Evolutionary conservation across 2,113 vertebrate genomes (phyloP).

Genomic region (Synchiropus splendidus): DNA sequence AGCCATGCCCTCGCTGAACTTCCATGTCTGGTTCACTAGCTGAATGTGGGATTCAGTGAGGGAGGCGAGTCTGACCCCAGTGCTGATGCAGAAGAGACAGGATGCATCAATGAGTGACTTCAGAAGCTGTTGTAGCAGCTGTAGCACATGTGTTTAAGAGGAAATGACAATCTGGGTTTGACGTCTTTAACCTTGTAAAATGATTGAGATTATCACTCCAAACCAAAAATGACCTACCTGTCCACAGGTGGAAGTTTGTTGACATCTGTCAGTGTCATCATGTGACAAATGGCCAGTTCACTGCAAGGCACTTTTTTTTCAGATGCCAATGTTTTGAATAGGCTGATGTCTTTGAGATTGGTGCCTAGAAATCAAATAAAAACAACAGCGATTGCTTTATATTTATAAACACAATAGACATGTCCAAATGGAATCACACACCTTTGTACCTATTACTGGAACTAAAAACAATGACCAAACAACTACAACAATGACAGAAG

Average conservation of each 20-base stretch:
- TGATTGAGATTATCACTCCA: no score
- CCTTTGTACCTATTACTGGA: no score
- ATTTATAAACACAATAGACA: no score
- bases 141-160: no score
- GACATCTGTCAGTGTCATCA: constrained; percentile 41
- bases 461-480: no score
- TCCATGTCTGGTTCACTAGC: constrained; percentile 51
- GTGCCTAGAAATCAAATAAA: constrained; percentile 16
- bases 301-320: constrained; percentile 13
- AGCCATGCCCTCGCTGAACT: constrained; percentile 28
- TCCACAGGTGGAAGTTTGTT: constrained; percentile 20
- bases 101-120: no score
- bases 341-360: constrained; percentile 15
- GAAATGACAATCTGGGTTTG: no score
- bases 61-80: constrained; percentile 26
- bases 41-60: constrained; percentile 45
- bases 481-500: no score
- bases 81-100: constrained; percentile 13
- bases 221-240: constrained; percentile 32
- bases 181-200: no score
- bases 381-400: no score
- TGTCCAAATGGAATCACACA: no score
- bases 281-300: constrained; percentile 17
- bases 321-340: constrained; percentile 27
- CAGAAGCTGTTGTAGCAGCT: no score